Base-by-base conservation (phyloP, 23 tunicate species). In the Trididemnum miniatum region DNA sequence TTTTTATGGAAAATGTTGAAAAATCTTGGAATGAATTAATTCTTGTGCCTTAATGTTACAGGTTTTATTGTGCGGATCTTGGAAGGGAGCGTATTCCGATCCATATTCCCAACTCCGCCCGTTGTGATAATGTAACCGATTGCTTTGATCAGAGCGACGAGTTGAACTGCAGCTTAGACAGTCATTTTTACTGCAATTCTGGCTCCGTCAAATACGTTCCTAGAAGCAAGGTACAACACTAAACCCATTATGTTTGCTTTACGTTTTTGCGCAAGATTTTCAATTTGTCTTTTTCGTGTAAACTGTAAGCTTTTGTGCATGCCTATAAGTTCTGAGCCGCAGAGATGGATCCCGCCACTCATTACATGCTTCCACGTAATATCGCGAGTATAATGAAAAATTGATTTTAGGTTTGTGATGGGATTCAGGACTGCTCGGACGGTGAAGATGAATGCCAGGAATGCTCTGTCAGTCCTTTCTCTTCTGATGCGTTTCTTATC, bases 361-460 rank as follows among this genome's bases (percentile, higher is more conserved):
- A n/a, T n/a, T n/a, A n/a, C n/a, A n/a, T n/a, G n/a, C n/a, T n/a
- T n/a, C n/a, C n/a, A n/a, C n/a, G n/a, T n/a, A n/a, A n/a, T n/a
- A n/a, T n/a, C n/a, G n/a, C n/a, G n/a, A n/a, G n/a, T n/a, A n/a
- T n/a, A n/a, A n/a, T n/a, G n/a, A n/a, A n/a, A n/a, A n/a, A n/a
- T n/a, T n/a, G n/a, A n/a, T 39, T 71, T 25, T 62, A 91, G 96
- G 96, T 91, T 28, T 91, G 96, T 52, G 85, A 91, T 62, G 96
- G 96, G 26, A 76, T 57, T 28, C 80, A 71, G 23, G 90, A 91
- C 52, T 91, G 96, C 38, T 24, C 59, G 34, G 65, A 77, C 36
- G 90, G 96, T 9, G 84, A 77, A 31, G 96, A 91, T 77, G 96
- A 91, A 71, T 91, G 96, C 65, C 96, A 91, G 72, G 72, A 86